Conservation (phyloP, 2,113 vertebrate genomes). For the Clarias macrocephalus region DNA sequence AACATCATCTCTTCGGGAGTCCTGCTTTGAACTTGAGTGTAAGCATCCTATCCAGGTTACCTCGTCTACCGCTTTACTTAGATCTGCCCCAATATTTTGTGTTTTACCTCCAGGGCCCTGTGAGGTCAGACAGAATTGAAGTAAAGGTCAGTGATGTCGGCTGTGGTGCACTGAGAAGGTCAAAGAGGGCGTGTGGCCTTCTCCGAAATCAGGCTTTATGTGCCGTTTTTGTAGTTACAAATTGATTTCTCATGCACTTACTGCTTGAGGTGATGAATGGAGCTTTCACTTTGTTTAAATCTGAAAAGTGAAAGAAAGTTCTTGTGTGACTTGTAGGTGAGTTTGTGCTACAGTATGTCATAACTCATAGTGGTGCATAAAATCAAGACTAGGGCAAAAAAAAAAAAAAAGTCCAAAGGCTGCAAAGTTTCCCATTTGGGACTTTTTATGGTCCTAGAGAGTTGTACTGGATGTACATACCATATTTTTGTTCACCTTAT, state of each 20-base stretch:
- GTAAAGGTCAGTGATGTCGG: conserved; percentile 61
- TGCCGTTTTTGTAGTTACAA: conserved; percentile 4
- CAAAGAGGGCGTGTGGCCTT: conserved; percentile 25
- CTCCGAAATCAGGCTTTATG: conserved; percentile 1
- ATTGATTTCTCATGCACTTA: conserved; percentile 1
- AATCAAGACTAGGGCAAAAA: background rate
- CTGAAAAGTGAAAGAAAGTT: conserved; percentile 1
- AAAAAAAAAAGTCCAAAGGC: background rate
- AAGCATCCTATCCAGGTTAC: background rate
- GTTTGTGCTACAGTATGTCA: background rate
- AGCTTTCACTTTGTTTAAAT: background rate
- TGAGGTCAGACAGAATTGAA: conserved; percentile 59
- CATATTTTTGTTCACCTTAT: background rate
- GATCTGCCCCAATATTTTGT: conserved; percentile 33
- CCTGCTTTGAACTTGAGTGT: background rate
- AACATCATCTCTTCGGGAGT: background rate
- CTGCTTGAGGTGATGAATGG: conserved; percentile 32
- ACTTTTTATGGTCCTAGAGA: background rate
- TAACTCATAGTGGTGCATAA: conserved; percentile 16
- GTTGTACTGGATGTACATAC: background rate
- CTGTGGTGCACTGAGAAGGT: conserved; percentile 27
- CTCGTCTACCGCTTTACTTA: conserved; percentile 23
- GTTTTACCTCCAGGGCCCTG: conserved; percentile 23
- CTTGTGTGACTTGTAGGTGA: background rate
- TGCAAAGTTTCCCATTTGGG: background rate